Conservation (phyloP, 2,113 vertebrate genomes). For the Verasper variegatus region DNA sequence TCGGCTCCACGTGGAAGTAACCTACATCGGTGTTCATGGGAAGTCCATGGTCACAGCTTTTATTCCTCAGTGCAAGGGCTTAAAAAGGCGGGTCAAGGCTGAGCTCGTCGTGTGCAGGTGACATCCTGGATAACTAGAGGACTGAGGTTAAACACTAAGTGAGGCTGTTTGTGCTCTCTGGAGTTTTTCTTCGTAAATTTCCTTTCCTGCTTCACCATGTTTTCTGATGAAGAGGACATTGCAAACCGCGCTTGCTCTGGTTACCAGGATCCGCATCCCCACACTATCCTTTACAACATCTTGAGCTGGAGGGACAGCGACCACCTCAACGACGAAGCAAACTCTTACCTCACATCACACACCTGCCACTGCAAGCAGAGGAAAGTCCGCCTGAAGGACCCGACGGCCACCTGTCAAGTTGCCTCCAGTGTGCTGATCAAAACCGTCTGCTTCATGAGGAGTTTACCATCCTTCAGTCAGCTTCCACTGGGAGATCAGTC, state of each 20-base stretch:
- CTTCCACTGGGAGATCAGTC: slow-evolving; percentile 80
- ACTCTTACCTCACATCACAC: neutral
- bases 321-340: neutral
- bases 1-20: slow-evolving; percentile 55
- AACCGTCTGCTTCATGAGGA: slow-evolving; percentile 84
- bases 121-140: slow-evolving; percentile 79
- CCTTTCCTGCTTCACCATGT: slow-evolving; percentile 25
- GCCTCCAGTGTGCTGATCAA: slow-evolving; percentile 84
- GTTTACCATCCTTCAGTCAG: slow-evolving; percentile 84
- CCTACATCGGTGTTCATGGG: slow-evolving; percentile 41
- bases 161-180: neutral
- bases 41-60: slow-evolving; percentile 59
- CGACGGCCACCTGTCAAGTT: slow-evolving; percentile 77
- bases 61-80: neutral
- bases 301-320: slow-evolving; percentile 74
- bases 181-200: neutral
- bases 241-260: slow-evolving; percentile 66
- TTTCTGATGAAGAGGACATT: slow-evolving; percentile 35
- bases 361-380: slow-evolving; percentile 82
- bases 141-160: neutral
- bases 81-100: slow-evolving; percentile 83
- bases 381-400: slow-evolving; percentile 80
- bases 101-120: slow-evolving; percentile 48
- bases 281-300: slow-evolving; percentile 85
- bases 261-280: slow-evolving; percentile 42